Evolutionary conservation across 2,113 vertebrate species (phyloP), one percentile per base, ranked within the genome.

Genomic region (Oncorhynchus masou): DNA sequence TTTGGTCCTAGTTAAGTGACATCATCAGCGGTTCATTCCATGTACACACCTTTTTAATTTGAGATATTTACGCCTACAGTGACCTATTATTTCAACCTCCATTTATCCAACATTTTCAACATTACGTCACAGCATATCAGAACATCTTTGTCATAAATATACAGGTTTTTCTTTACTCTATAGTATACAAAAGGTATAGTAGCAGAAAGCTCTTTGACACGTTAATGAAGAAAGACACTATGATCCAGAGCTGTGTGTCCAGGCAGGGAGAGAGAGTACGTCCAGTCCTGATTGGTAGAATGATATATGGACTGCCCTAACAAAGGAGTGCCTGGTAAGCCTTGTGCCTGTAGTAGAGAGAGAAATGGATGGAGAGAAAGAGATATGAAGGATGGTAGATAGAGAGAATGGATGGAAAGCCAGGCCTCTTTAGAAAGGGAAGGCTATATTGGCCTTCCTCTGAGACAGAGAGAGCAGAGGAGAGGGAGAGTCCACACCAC

Each of bases 221-320:
- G 75, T 31, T 15, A 19, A 5, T 16, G 4, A 16, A n/a, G 67
- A 73, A 67, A 16, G 5, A 54, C 51, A 54, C 79, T 74, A 54
- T 54, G 79, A 83, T 79, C 76, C 48, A 74, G 73, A 82, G 76
- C 71, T 13, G 59, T 80, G 62, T 82, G 81, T 79, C 73, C 76
- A 74, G 72, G 39, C 39, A 94, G 94, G 93, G 94, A 95, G 94
- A 95, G 94, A 93, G 94, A 95, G 78, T 72, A 29, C 85, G 95
- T 94, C 94, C 95, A 95, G 92, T 91, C 89, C 94, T 96, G 96
- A 97, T 96, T 96, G 95, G 94, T 91, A 93, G 94, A 89, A 89
- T 97, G 96, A 97, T 97, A 93, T 95, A 97, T 96, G 94, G 94
- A 96, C 92, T 93, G 93, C 94, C 94, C 92, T 93, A 94, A 95